phyloP scores from a whole-genome alignment of 1,140 invertebrate species.

The Rhyzopertha dominica region DNA sequence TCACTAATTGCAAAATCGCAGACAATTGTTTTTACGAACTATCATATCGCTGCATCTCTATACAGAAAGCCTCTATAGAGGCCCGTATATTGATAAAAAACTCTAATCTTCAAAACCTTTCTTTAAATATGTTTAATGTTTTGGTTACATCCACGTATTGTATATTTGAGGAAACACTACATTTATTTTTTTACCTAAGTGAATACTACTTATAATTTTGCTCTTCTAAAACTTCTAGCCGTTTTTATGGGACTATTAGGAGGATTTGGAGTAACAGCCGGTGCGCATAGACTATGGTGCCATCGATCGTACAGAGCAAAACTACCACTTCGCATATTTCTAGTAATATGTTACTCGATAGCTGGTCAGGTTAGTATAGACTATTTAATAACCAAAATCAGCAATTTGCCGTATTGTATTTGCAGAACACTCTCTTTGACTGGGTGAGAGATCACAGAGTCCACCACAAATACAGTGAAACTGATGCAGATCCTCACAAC shows the following conservation, averaged over 20 bases:
- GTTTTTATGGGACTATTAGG: conserved; percentile 48
- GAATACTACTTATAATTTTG: conserved; percentile 2
- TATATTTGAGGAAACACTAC: not conserved
- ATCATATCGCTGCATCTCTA: too few species aligned
- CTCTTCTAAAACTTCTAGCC: conserved; percentile 41
- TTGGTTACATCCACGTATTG: not conserved
- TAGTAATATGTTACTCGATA: conserved; percentile 70
- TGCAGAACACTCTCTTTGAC: conserved; percentile 63
- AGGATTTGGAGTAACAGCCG: conserved; percentile 67
- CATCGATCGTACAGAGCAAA: conserved; percentile 65
- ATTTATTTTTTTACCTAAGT: conserved; percentile 4
- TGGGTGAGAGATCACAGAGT: conserved; percentile 83
- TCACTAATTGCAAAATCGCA: too few species aligned
- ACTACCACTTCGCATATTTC: conserved; percentile 56
- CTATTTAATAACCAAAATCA: too few species aligned
- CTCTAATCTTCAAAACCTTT: not conserved
- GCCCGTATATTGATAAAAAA: too few species aligned
- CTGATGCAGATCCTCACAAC: conserved; percentile 91
- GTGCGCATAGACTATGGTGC: conserved; percentile 65
- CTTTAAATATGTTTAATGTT: not conserved
- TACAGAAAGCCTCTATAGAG: too few species aligned
- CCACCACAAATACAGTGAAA: conserved; percentile 88
- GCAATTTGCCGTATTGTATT: too few species aligned
- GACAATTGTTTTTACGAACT: too few species aligned
- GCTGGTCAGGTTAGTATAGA: conserved; percentile 62